Conservation (phyloP, 2,113 vertebrate genomes). For the Choloepus hoffmanni region DNA sequence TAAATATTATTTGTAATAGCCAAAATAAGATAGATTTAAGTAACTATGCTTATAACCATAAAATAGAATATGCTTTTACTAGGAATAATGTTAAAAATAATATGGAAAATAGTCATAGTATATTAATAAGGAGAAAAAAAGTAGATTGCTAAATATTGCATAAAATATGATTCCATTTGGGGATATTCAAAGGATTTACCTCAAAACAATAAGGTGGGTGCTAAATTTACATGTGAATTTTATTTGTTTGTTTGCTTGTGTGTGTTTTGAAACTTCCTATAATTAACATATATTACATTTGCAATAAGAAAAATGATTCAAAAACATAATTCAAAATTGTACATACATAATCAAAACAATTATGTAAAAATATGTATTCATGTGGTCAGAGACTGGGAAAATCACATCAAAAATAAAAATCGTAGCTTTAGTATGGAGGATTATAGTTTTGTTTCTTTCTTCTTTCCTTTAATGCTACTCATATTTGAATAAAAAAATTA, state of each 20-base stretch:
- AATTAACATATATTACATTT: not conserved
- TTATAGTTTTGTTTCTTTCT: not conserved
- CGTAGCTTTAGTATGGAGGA: not conserved
- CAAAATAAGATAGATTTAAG: not conserved
- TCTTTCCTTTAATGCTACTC: not conserved
- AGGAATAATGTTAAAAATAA: not conserved
- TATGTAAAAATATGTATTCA: not conserved
- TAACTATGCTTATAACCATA: not conserved
- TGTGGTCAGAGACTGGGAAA: not conserved
- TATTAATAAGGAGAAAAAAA: not conserved
- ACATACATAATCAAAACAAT: not conserved
- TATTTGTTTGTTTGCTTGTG: not conserved
- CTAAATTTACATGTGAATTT: not conserved
- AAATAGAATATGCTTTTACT: slow-evolving; percentile 7
- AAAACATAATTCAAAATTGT: slow-evolving; percentile 15
- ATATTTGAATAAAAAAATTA: slow-evolving; percentile 35
- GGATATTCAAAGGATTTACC: not conserved
- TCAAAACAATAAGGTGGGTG: not conserved
- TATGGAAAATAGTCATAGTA: not conserved
- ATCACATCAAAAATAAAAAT: not conserved
- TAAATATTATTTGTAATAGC: slow-evolving; percentile 22
- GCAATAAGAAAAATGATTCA: slow-evolving; percentile 34
- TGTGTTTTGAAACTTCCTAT: not conserved
- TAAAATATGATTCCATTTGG: not conserved
- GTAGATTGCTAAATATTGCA: not conserved